A percentile compares a stretch with the other conserved stretches of the same genome.
phyloP scores from a whole-genome alignment of 2,113 vertebrate genomes.

The Gavialis gangeticus region DNA sequence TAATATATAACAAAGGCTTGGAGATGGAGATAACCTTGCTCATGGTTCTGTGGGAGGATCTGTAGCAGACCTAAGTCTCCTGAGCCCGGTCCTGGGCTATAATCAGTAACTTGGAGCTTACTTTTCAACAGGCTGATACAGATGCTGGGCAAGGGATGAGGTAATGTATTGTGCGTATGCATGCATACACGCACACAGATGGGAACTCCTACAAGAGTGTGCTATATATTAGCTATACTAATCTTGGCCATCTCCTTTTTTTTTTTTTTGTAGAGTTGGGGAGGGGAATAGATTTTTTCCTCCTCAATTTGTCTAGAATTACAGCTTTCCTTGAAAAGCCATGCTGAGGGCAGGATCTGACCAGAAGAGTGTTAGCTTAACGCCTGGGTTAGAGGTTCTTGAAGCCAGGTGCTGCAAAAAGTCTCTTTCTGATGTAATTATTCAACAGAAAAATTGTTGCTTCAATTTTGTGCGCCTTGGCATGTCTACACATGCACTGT shows the following conservation, averaged over 20 bases:
- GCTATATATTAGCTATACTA: background rate
- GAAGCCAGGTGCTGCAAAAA: background rate
- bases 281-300: too few species aligned
- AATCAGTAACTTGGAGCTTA: background rate
- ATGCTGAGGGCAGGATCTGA: background rate
- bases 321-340: too few species aligned
- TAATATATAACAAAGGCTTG: background rate
- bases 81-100: background rate
- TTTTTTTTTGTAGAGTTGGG: too few species aligned
- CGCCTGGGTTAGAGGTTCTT: background rate
- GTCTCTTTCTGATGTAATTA: background rate
- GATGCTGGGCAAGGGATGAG: fast-evolving
- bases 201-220: background rate
- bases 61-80: background rate
- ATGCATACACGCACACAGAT: background rate
- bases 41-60: too few species aligned
- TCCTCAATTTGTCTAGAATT: too few species aligned
- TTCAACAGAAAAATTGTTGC: background rate
- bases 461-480: too few species aligned
- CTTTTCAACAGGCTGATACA: background rate
- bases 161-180: background rate
- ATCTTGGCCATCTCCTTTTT: background rate
- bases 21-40: background rate
- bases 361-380: background rate
- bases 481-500: too few species aligned